A percentile compares a stretch with the other conserved stretches of the same genome.
These are phyloP conservation scores for Orthosia gracilis DNA, from an alignment of 2,888 invertebrate species.

Conservation along the genomic window DNA sequence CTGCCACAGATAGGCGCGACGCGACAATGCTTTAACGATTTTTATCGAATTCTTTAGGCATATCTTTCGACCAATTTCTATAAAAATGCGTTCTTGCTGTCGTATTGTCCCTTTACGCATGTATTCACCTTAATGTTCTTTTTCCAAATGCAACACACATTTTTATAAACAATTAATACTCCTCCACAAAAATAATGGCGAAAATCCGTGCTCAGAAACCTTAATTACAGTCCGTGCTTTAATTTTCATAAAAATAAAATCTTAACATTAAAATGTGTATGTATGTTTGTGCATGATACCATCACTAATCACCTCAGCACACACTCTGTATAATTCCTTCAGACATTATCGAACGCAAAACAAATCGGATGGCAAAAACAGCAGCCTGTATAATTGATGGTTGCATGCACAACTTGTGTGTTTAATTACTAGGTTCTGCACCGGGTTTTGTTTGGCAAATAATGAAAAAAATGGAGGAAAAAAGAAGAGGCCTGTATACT, in stretches of 20 bases:
- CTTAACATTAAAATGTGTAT: conserved; percentile 28
- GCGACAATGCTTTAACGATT: too few species aligned
- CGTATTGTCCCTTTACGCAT: too few species aligned
- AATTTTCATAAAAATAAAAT: conserved; percentile 27
- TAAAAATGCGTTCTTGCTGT: too few species aligned
- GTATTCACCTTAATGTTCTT: too few species aligned
- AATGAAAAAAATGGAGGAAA: background rate
- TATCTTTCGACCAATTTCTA: too few species aligned
- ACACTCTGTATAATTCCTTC: conserved; percentile 45
- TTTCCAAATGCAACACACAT: background rate
- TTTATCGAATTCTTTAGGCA: too few species aligned
- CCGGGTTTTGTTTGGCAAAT: conserved; percentile 43
- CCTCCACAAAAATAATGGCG: background rate
- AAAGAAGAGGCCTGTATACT: background rate
- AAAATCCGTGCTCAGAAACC: conserved; percentile 22
- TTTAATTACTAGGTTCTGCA: conserved; percentile 54
- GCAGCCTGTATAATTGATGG: conserved; percentile 53
- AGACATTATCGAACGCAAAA: conserved; percentile 64
- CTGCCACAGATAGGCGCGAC: too few species aligned
- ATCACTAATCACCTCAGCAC: conserved; percentile 48
- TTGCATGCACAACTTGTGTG: conserved; percentile 55
- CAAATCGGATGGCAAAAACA: conserved; percentile 62
- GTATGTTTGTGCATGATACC: conserved; percentile 50
- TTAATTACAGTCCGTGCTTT: conserved; percentile 29
- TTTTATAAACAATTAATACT: conserved; percentile 16